phyloP scores from a whole-genome alignment of 2,797 vertebrate genomes.

The Ptychobarbus kaznakovi region DNA sequence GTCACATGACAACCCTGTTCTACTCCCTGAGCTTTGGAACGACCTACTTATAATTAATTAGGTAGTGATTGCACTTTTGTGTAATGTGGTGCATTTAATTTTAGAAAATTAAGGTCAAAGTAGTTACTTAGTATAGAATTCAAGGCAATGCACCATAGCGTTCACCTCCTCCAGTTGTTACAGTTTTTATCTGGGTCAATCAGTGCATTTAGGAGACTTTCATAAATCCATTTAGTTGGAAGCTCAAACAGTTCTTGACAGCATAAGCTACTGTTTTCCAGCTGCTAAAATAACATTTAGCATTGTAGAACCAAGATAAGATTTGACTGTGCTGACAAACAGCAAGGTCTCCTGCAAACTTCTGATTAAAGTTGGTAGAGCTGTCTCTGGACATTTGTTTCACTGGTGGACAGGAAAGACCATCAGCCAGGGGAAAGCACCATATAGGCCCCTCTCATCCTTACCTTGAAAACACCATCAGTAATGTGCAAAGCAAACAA shows the following conservation, averaged over 20 bases:
- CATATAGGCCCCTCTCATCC: not conserved
- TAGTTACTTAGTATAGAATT: slow-evolving; percentile 31
- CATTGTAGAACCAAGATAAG: not conserved
- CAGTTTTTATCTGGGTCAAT: slow-evolving; percentile 4
- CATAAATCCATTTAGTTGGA: not conserved
- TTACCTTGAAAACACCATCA: slow-evolving; percentile 24
- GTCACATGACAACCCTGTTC: not conserved
- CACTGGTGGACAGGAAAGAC: not conserved
- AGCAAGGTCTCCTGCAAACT: not conserved
- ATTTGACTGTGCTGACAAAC: not conserved
- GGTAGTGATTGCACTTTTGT: slow-evolving; percentile 12
- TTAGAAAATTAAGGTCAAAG: slow-evolving; percentile 45
- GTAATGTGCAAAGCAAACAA: slow-evolving; percentile 40
- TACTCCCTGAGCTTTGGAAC: slow-evolving; percentile 23
- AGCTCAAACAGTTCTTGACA: not conserved
- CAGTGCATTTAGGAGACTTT: slow-evolving; percentile 1
- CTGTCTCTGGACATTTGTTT: not conserved
- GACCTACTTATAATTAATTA: slow-evolving; percentile 54
- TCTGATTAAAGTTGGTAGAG: not conserved
- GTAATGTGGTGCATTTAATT: slow-evolving; percentile 33
- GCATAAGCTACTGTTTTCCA: not conserved
- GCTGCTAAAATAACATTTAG: not conserved
- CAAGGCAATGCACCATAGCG: not conserved
- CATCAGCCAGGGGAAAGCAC: not conserved
- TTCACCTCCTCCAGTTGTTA: slow-evolving; percentile 12